These are phyloP conservation scores for Bettongia penicillata DNA, from an alignment of 2,113 vertebrate genomes.

Conservation along the genomic window DNA sequence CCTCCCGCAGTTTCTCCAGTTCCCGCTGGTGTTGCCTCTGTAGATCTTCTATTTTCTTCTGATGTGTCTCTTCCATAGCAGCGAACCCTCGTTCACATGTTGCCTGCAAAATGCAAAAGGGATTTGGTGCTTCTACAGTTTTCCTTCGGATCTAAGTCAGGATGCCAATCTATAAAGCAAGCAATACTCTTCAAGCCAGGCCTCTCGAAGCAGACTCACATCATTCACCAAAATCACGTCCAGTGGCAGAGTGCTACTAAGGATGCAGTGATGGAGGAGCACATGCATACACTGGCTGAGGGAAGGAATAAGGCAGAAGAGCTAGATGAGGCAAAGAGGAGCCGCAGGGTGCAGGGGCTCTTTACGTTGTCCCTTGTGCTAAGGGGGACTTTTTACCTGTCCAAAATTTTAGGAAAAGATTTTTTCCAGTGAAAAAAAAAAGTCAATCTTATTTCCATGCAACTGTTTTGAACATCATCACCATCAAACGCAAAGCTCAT, in stretches of 20 bases:
- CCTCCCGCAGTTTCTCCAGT: slow-evolving; percentile 94
- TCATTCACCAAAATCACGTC: neutral
- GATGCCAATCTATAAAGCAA: neutral
- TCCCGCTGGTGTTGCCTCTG: slow-evolving; percentile 97
- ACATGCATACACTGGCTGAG: neutral
- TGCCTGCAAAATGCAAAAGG: slow-evolving; percentile 85
- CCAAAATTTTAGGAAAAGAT: neutral
- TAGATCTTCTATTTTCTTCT: slow-evolving; percentile 96
- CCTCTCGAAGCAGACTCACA: neutral
- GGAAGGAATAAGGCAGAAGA: neutral
- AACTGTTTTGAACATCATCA: neutral
- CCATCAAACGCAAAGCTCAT: neutral
- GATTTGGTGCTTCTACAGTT: neutral
- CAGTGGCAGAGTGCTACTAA: neutral
- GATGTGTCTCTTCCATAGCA: slow-evolving; percentile 98
- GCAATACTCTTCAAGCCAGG: neutral
- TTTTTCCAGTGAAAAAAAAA: neutral
- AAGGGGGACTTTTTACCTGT: neutral
- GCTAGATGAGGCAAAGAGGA: neutral
- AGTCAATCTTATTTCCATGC: neutral
- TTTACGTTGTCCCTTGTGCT: neutral
- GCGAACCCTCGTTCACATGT: slow-evolving; percentile 98
- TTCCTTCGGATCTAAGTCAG: neutral
- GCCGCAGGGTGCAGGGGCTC: neutral
- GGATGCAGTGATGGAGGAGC: neutral